phyloP scores from a whole-genome alignment of 53 echinoderm and acorn worm species.

The Apostichopus leukothele region DNA sequence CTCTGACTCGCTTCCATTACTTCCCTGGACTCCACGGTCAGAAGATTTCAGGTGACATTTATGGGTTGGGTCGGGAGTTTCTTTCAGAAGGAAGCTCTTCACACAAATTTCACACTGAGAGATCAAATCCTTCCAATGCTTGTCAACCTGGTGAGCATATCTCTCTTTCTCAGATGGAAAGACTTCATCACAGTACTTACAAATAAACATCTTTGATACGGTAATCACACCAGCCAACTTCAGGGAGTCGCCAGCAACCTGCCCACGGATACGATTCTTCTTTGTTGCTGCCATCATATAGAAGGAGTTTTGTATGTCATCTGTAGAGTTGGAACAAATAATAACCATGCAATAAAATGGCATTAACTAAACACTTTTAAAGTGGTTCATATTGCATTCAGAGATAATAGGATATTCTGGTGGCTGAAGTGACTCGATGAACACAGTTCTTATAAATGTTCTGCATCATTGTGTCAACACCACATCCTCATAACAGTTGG shows the following conservation, averaged over 20 bases:
- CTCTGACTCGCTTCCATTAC: neutral
- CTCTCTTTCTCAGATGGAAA: conserved; percentile 32
- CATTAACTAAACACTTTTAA: neutral
- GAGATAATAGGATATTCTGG: neutral
- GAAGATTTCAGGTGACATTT: conserved; percentile 19
- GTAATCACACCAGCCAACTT: neutral
- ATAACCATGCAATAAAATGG: neutral
- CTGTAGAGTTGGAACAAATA: neutral
- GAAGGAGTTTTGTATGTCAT: neutral
- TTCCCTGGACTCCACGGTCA: neutral
- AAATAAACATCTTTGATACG: neutral
- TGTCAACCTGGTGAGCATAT: conserved; percentile 37
- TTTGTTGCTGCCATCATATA: neutral
- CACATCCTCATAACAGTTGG: neutral
- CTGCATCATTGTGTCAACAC: no score
- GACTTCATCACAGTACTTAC: conserved; percentile 28
- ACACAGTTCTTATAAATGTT: neutral
- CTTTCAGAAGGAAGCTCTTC: conserved; percentile 25
- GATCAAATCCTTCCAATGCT: conserved; percentile 37
- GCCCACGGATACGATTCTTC: neutral
- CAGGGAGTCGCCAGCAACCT: neutral
- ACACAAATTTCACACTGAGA: conserved; percentile 45
- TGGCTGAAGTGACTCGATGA: neutral
- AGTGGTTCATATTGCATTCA: neutral
- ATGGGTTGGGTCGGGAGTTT: conserved; percentile 33